Percentiles rank a stretch among this genome's conserved stretches.
phyloP scores from a whole-genome alignment of 1,140 invertebrate species.

The Hesperophylax magnus region DNA sequence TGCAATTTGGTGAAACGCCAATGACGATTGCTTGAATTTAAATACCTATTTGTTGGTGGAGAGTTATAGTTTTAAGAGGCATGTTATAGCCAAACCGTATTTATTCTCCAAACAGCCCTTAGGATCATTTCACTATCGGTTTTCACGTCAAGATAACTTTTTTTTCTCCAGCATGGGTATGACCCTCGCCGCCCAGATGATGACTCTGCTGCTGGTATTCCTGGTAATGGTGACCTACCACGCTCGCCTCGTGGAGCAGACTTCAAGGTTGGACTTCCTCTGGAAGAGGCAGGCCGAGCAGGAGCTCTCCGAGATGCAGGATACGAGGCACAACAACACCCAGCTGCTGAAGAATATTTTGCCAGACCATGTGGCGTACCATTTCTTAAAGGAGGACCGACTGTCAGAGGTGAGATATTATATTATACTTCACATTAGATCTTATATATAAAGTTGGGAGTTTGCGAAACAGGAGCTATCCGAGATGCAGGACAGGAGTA shows the following conservation, averaged over 20 bases:
- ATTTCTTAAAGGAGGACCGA: slow-evolving; percentile 83
- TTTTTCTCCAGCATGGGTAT: slow-evolving; percentile 67
- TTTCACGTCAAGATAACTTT: background rate
- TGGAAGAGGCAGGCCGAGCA: slow-evolving; percentile 95
- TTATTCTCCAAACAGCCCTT: no score
- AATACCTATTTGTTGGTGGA: no score
- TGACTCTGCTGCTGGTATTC: slow-evolving; percentile 86
- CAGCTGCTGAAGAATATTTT: slow-evolving; percentile 94
- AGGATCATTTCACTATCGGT: no score
- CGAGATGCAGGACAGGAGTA: no score
- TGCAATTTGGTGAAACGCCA: no score
- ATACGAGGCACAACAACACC: slow-evolving; percentile 87
- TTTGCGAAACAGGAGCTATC: no score
- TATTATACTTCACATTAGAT: no score
- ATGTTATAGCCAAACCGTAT: no score
- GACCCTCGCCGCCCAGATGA: slow-evolving; percentile 82
- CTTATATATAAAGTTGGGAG: no score
- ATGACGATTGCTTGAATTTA: no score
- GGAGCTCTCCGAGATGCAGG: slow-evolving; percentile 93
- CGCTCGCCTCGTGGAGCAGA: slow-evolving; percentile 91
- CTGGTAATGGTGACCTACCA: slow-evolving; percentile 92
- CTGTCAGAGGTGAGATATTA: slow-evolving; percentile 75
- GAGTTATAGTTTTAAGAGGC: no score
- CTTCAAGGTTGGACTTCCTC: slow-evolving; percentile 91
- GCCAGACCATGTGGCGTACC: slow-evolving; percentile 97